A percentile compares a stretch with the other conserved stretches of the same genome.
These are phyloP conservation scores for Poecilobothrus nobilitatus DNA, from an alignment of 2,888 invertebrate genomes.

Conservation along the genomic window DNA sequence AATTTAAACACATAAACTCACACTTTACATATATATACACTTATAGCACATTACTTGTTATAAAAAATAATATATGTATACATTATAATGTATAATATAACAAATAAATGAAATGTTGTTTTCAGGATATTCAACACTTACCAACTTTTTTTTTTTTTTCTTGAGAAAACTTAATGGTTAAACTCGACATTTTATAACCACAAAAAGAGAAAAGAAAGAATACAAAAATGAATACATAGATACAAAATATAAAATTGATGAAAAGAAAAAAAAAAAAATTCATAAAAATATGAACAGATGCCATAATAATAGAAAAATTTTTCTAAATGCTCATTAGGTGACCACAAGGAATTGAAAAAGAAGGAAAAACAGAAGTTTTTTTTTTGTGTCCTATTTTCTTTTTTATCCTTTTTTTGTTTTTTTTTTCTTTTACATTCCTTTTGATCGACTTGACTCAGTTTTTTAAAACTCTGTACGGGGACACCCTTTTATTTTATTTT, in stretches of 20 bases:
- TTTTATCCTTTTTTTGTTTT: too few species aligned
- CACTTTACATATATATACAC: too few species aligned
- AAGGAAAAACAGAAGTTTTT: too few species aligned
- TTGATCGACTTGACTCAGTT: background rate
- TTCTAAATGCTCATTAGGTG: background rate
- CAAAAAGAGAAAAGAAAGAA: background rate
- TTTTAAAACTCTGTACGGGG: background rate
- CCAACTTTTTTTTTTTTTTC: background rate
- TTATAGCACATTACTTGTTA: too few species aligned
- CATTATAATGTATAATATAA: too few species aligned
- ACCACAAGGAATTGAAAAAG: conserved; percentile 1
- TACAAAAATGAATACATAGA: background rate
- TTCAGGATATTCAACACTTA: background rate
- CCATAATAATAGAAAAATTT: background rate
- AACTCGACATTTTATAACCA: background rate
- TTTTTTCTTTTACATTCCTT: background rate
- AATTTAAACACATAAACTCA: too few species aligned
- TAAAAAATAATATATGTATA: too few species aligned
- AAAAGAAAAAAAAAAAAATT: background rate
- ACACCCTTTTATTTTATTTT: too few species aligned
- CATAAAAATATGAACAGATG: background rate
- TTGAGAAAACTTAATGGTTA: background rate
- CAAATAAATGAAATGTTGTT: too few species aligned
- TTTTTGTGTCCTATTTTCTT: too few species aligned
- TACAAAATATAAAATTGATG: too few species aligned